Evolutionary conservation across 1,140 invertebrate genomes (phyloP).

Genomic region (Cyrtorhinus lividipennis): DNA sequence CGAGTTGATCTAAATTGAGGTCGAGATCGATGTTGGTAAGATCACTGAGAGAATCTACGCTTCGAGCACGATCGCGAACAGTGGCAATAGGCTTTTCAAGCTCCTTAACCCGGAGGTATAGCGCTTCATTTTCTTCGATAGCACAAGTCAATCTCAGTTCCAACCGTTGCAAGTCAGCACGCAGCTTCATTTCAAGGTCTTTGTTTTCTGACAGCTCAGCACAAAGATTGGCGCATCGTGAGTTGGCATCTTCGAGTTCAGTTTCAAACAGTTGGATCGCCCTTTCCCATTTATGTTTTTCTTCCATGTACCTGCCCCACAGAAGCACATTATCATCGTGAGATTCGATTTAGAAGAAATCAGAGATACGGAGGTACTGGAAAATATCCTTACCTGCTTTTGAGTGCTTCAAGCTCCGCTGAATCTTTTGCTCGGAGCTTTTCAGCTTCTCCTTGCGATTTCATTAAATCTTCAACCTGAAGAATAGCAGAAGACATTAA

Average conservation of each 20-base stretch:
- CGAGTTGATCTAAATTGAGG: constrained; percentile 52
- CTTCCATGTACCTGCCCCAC: constrained; percentile 27
- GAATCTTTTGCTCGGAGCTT: constrained; percentile 49
- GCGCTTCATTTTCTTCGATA: constrained; percentile 60
- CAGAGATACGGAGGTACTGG: no score
- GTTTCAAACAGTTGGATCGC: constrained; percentile 44
- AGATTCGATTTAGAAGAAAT: not conserved
- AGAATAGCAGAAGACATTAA: no score
- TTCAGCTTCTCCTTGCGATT: constrained; percentile 54
- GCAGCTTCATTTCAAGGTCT: constrained; percentile 30
- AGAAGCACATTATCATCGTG: no score
- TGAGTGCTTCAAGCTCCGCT: constrained; percentile 45
- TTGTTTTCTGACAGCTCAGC: constrained; percentile 45
- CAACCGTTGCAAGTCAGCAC: constrained; percentile 24
- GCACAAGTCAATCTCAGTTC: constrained; percentile 39
- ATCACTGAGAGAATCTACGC: constrained; percentile 63
- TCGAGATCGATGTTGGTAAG: constrained; percentile 63
- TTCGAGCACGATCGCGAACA: constrained; percentile 38
- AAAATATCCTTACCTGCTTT: constrained; percentile 36
- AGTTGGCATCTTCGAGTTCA: constrained; percentile 43
- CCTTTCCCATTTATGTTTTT: constrained; percentile 47
- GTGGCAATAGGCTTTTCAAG: constrained; percentile 34
- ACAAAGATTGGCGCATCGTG: constrained; percentile 44
- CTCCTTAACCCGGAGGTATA: constrained; percentile 52
- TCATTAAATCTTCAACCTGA: constrained; percentile 50